These are phyloP conservation scores for Theristicus caerulescens DNA, from an alignment of 2,113 vertebrate genomes.

Conservation along the genomic window DNA sequence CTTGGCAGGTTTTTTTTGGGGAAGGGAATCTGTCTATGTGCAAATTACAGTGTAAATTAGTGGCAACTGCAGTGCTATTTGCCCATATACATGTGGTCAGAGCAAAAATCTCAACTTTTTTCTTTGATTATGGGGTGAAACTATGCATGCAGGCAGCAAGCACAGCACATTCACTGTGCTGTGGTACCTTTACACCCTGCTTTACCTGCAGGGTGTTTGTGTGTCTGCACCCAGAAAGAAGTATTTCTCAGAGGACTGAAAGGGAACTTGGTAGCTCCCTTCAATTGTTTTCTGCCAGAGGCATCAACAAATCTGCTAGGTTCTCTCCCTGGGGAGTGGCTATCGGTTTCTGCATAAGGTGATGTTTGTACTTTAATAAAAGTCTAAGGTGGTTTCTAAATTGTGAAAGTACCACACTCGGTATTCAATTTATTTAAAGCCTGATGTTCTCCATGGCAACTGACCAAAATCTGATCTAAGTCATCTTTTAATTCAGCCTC, in stretches of 20 bases:
- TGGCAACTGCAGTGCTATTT: not conserved
- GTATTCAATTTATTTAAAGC: not conserved
- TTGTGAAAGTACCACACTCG: accelerated
- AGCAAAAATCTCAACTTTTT: not conserved
- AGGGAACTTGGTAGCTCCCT: not conserved
- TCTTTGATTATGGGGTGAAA: not conserved
- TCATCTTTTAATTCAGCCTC: not conserved
- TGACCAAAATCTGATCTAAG: not conserved
- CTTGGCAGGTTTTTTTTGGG: accelerated
- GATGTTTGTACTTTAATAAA: not conserved
- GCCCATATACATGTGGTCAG: not conserved
- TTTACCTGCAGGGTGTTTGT: conserved; percentile 7
- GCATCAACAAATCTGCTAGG: not conserved
- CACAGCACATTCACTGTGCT: not conserved
- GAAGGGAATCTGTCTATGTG: not conserved
- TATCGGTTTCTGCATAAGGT: not conserved
- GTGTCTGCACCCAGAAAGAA: not conserved
- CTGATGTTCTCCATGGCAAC: conserved; percentile 41
- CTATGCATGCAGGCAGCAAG: not conserved
- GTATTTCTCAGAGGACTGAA: not conserved
- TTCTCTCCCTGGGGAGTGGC: not conserved
- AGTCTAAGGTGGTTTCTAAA: not conserved
- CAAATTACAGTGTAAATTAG: not conserved
- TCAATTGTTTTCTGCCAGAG: not conserved
- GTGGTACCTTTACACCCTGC: not conserved